Evolutionary conservation across 2,113 vertebrate genomes (phyloP).

Genomic region (Fregetta grallaria): DNA sequence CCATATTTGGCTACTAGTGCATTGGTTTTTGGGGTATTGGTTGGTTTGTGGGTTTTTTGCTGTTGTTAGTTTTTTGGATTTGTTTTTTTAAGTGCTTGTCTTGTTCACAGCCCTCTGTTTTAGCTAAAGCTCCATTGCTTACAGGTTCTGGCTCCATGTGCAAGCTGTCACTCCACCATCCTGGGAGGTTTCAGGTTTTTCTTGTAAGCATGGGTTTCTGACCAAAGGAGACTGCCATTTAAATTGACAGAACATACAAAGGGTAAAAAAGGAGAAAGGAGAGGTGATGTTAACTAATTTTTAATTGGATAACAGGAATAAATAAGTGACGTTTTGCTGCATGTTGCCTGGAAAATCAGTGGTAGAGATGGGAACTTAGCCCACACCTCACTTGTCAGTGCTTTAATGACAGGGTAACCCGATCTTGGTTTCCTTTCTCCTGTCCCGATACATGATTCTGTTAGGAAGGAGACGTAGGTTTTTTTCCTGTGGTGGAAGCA

Average conservation of each 20-base stretch:
- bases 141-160: not conserved
- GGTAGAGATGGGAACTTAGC: not conserved
- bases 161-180: not conserved
- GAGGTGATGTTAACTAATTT: not conserved
- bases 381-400: not conserved
- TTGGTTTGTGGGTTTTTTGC: not conserved
- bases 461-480: not conserved
- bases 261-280: not conserved
- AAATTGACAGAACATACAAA: not conserved
- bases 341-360: not conserved
- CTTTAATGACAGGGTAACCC: not conserved
- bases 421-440: not conserved
- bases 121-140: not conserved
- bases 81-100: not conserved
- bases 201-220: not conserved
- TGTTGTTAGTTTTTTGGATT: not conserved
- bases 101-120: not conserved
- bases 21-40: not conserved
- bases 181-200: not conserved
- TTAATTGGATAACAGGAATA: not conserved
- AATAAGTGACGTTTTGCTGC: not conserved
- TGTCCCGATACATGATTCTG: not conserved
- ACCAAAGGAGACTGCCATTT: not conserved
- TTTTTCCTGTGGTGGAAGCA: not conserved
- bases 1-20: not conserved